These are phyloP conservation scores for Eulithis prunata DNA, from an alignment of 2,888 invertebrate species.

Conservation along the genomic window DNA sequence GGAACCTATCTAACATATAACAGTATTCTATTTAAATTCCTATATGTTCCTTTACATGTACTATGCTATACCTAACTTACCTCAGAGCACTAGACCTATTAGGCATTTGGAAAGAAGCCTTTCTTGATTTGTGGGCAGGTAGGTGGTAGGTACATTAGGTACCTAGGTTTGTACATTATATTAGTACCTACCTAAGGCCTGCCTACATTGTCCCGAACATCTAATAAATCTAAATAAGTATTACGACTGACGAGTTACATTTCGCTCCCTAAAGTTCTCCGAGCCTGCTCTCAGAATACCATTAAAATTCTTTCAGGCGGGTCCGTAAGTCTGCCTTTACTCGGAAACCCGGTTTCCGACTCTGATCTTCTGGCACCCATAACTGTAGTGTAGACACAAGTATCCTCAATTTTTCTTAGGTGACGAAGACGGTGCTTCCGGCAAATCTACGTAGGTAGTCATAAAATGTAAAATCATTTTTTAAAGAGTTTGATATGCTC, in stretches of 20 bases:
- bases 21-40: too few species aligned
- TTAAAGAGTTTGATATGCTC: too few species aligned
- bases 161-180: too few species aligned
- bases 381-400: too few species aligned
- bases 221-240: conserved; percentile 25
- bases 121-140: neutral
- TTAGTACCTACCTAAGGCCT: neutral
- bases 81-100: neutral
- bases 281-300: conserved; percentile 28
- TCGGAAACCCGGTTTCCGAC: conserved; percentile 7
- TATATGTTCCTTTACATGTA: too few species aligned
- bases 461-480: too few species aligned
- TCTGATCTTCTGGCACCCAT: neutral
- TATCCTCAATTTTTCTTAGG: too few species aligned
- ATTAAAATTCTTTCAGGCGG: conserved; percentile 57
- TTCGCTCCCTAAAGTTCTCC: conserved; percentile 41
- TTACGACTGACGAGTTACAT: conserved; percentile 42
- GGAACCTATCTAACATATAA: neutral
- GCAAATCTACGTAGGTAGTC: too few species aligned
- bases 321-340: conserved; percentile 10
- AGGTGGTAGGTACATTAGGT: neutral
- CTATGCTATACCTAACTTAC: too few species aligned
- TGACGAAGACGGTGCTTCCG: too few species aligned
- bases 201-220: neutral
- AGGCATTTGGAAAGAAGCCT: neutral